Conservation (phyloP, 2,113 vertebrate genomes). For the Phrynosoma platyrhinos region DNA sequence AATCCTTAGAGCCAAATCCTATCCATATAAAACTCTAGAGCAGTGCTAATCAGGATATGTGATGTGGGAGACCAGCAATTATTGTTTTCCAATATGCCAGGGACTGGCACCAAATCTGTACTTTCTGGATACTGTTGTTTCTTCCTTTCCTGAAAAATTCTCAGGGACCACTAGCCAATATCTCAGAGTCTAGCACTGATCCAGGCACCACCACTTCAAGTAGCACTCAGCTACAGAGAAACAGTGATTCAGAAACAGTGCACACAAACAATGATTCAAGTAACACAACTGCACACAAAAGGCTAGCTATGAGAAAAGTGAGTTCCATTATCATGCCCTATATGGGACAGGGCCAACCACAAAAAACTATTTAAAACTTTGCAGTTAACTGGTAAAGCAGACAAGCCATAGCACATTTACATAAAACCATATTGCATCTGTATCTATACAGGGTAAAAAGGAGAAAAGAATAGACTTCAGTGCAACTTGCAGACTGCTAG, state of each 20-base stretch:
- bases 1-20: background rate
- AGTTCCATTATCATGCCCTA: background rate
- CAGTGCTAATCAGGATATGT: too few species aligned
- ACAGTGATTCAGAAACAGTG: background rate
- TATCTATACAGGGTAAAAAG: background rate
- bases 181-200: too few species aligned
- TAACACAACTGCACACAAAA: background rate
- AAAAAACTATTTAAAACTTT: background rate
- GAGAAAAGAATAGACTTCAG: background rate
- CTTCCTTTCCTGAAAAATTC: too few species aligned
- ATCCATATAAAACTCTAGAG: background rate
- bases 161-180: too few species aligned
- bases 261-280: background rate
- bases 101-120: background rate
- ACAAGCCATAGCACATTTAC: background rate
- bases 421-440: background rate
- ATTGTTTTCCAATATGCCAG: too few species aligned
- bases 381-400: background rate
- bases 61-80: too few species aligned
- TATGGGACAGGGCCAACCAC: background rate
- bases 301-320: background rate
- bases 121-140: too few species aligned
- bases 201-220: too few species aligned
- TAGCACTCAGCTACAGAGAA: background rate
- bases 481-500: too few species aligned